These are phyloP conservation scores for Acanthococcus lagerstroemiae DNA, from an alignment of 2,888 invertebrate genomes.

Conservation along the genomic window DNA sequence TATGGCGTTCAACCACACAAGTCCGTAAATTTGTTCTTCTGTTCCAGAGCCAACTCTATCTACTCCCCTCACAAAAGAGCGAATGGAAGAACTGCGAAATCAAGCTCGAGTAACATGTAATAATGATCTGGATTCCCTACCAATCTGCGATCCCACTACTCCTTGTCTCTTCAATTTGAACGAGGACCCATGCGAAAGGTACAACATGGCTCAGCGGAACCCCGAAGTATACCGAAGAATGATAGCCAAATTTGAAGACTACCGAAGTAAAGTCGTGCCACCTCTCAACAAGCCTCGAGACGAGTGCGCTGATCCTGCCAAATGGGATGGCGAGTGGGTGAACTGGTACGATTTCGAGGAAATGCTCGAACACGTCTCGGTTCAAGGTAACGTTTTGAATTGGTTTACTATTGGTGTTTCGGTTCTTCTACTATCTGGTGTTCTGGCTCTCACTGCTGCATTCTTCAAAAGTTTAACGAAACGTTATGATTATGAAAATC, in stretches of 20 bases:
- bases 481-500: no score
- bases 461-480: no score
- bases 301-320: constrained; percentile 5
- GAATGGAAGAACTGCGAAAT: constrained; percentile 15
- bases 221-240: constrained; percentile 1
- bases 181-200: constrained; percentile 72
- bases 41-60: background rate
- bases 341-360: constrained; percentile 3
- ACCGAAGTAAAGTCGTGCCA: constrained; percentile 1
- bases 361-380: background rate
- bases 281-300: constrained; percentile 17
- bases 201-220: constrained; percentile 28
- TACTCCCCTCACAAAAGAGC: constrained; percentile 1
- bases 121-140: background rate
- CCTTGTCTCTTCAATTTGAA: constrained; percentile 74
- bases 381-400: background rate
- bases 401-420: no score
- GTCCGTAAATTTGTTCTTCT: no score
- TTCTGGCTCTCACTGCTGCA: no score
- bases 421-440: no score
- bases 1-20: no score
- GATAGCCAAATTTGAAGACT: constrained; percentile 6
- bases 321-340: constrained; percentile 7
- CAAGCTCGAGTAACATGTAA: constrained; percentile 22
- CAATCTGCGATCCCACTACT: constrained; percentile 54